Evolutionary conservation across 2,888 invertebrate species (phyloP), one percentile per base, ranked within the genome.

Genomic region (Hypomecis atomaria): DNA sequence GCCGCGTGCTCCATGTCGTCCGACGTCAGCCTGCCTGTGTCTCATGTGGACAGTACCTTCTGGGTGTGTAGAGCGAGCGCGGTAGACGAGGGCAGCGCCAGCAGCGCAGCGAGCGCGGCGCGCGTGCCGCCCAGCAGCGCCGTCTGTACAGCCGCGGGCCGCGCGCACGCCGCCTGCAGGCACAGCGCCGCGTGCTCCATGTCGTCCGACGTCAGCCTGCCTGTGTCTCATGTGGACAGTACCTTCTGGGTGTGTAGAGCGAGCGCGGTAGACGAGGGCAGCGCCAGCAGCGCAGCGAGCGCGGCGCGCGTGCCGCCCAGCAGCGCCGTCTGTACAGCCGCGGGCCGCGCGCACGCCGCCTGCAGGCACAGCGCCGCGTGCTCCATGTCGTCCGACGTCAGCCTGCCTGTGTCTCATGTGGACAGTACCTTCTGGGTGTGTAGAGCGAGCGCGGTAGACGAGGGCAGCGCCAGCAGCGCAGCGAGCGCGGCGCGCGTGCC

Each of bases 331-430:
- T 66, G 66, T 37, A 62, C 0, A 70, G 62, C n/a, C 59, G 65
- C 60, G 0, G 96, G 94, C 8, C 95, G 94, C 65, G 95, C 95
- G 44, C 96, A 95, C 10, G 97, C 91, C 0, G 96, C 96, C 67
- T 95, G 94, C 72, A 98, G 88, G 80, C 98, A 98, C 72, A 97
- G 93, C 55, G 97, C 95, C 62, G 98, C 95, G 82, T 98, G 96
- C 85, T 99, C 99, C 42, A 95, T 92, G 88, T 99, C 99, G 84
- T 99, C 99, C 75, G 99, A 98, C n/a, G 99, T 99, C 74, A 99
- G 97, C 23, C 23, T 23, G 23, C 23, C 23, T 23, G 23, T n/a
- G n/a, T 23, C 23, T 23, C 23, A 23, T 23, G 23, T 23, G 1
- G 23, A 23, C 3, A 23, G 23, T 23, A 23, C 23, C 23, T 23